phyloP scores from a whole-genome alignment of 2,113 vertebrate genomes.

The Varanus komodoensis region DNA sequence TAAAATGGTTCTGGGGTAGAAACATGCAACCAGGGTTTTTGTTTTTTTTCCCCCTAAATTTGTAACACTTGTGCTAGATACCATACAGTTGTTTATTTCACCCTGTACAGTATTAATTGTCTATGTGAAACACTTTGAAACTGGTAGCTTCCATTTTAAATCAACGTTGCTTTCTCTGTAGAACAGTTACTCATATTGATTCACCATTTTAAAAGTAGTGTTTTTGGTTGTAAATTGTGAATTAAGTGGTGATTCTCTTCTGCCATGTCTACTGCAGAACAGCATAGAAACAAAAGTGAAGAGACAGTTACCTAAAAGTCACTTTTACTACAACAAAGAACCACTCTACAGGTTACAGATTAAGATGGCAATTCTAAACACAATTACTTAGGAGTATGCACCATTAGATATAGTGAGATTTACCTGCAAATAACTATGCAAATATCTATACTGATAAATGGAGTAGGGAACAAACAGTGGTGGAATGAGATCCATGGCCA shows the following conservation, averaged over 20 bases:
- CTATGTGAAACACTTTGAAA: not conserved
- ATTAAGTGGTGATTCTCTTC: not conserved
- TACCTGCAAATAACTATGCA: not conserved
- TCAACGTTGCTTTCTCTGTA: not conserved
- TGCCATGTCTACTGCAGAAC: not conserved
- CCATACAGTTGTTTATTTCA: not conserved
- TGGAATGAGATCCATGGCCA: not conserved
- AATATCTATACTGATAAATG: not conserved
- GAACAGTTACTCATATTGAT: fast-evolving
- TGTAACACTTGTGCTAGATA: constrained; percentile 56
- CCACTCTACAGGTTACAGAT: not conserved
- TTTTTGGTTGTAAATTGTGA: not conserved
- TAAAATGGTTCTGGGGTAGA: constrained; percentile 77
- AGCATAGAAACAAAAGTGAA: not conserved
- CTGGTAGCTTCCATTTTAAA: not conserved
- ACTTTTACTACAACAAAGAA: not conserved
- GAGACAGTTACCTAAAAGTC: not conserved
- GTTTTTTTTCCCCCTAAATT: not conserved
- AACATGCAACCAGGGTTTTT: constrained; percentile 73
- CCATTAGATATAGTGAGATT: not conserved
- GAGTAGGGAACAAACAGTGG: not conserved
- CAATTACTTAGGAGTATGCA: not conserved
- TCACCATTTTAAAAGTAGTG: not conserved
- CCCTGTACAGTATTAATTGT: not conserved
- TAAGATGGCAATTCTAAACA: not conserved